Conservation (phyloP, 2,888 invertebrate genomes). For the Epiperipatus broadwayi region DNA sequence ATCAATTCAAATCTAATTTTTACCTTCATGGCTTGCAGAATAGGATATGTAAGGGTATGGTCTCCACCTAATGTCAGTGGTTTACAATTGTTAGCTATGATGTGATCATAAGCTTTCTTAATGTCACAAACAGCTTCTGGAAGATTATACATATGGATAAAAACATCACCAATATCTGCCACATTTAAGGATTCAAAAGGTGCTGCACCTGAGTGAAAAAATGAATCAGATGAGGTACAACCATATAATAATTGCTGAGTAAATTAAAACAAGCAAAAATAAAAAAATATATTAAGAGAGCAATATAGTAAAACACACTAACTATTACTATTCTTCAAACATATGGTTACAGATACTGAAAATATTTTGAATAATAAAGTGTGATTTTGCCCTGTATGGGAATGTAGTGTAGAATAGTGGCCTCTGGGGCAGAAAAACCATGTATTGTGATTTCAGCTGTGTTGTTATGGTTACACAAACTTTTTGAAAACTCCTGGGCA, state of each 20-base stretch:
- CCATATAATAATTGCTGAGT: background rate
- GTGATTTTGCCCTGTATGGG: too few species aligned
- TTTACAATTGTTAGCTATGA: slow-evolving; percentile 23
- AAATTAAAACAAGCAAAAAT: too few species aligned
- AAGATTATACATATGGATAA: slow-evolving; percentile 24
- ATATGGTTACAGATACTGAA: too few species aligned
- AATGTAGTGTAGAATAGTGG: too few species aligned
- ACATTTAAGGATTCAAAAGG: slow-evolving; percentile 26
- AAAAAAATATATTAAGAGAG: too few species aligned
- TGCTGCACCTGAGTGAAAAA: slow-evolving; percentile 21
- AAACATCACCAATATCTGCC: slow-evolving; percentile 27
- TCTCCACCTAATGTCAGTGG: slow-evolving; percentile 28
- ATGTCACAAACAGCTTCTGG: slow-evolving; percentile 24
- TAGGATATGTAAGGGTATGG: slow-evolving; percentile 28
- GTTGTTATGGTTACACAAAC: too few species aligned
- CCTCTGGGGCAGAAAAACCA: too few species aligned
- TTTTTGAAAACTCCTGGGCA: too few species aligned
- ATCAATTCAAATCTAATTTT: background rate
- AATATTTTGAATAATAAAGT: too few species aligned
- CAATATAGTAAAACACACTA: too few species aligned
- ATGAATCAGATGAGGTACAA: background rate
- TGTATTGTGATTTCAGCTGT: too few species aligned
- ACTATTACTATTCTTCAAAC: too few species aligned
- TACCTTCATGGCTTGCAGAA: slow-evolving; percentile 27
- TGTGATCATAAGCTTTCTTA: slow-evolving; percentile 18